Conservation (phyloP, 2,113 vertebrate species). For the Brachypodius melanocephalos region DNA sequence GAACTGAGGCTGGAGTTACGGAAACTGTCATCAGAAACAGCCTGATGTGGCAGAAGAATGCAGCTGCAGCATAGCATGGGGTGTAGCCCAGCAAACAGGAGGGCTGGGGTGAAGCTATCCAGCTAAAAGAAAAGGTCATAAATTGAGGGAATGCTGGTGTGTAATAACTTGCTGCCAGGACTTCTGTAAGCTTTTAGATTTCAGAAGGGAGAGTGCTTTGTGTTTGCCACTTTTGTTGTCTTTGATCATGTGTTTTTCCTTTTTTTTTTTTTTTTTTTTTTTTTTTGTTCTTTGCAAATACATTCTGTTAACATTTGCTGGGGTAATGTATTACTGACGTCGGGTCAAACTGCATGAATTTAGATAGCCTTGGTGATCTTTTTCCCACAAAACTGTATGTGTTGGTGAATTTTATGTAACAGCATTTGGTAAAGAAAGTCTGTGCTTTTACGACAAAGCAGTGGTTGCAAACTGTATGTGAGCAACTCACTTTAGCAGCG, state of each 20-base stretch:
- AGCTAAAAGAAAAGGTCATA: neutral
- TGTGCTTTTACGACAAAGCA: neutral
- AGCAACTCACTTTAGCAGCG: neutral
- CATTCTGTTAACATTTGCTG: neutral
- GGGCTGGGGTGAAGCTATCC: neutral
- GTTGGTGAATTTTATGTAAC: neutral
- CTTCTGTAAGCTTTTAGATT: neutral
- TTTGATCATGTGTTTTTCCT: fast-evolving
- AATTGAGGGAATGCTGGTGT: neutral
- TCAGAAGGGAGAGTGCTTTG: neutral
- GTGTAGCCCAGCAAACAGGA: neutral
- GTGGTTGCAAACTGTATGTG: neutral
- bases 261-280: neutral
- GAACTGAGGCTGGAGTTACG: neutral
- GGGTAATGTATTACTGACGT: neutral
- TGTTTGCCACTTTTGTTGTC: neutral
- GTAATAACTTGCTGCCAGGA: neutral
- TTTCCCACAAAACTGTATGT: neutral
- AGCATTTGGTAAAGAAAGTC: neutral
- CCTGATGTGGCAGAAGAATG: neutral
- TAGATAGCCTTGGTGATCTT: neutral
- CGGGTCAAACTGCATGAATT: neutral
- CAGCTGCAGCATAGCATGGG: neutral
- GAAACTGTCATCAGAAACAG: neutral
- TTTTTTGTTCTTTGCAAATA: neutral